Evolutionary conservation across 2,888 invertebrate species (phyloP).

Genomic region (Euzophera pinguis): DNA sequence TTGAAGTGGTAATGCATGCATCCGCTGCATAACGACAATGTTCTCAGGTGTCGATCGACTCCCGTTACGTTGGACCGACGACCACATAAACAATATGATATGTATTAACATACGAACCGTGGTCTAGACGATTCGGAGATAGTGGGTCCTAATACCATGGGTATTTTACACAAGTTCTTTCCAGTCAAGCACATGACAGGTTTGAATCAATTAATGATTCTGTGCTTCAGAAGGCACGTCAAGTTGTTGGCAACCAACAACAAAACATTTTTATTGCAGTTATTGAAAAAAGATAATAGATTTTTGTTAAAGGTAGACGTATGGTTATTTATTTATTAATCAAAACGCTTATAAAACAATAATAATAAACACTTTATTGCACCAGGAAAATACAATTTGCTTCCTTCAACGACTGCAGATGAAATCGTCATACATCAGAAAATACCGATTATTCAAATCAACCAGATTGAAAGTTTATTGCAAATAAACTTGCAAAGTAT

Average conservation of each 20-base stretch:
- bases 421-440: background rate
- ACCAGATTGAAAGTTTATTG: constrained; percentile 1
- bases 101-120: background rate
- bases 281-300: background rate
- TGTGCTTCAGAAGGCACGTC: too few relatives aligned
- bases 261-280: background rate
- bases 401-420: background rate
- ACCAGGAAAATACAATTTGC: too few relatives aligned
- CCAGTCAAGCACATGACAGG: too few relatives aligned
- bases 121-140: too few relatives aligned
- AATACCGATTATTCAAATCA: background rate
- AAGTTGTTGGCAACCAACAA: background rate
- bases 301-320: background rate
- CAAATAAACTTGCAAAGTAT: background rate
- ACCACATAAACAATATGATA: too few relatives aligned
- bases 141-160: too few relatives aligned
- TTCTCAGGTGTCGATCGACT: background rate
- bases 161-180: too few relatives aligned
- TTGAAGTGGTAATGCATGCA: constrained; percentile 5
- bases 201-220: background rate
- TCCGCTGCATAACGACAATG: constrained; percentile 3
- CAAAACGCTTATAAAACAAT: constrained; percentile 2
- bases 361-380: too few relatives aligned
- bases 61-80: background rate
- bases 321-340: background rate